Conservation (phyloP, 1,140 invertebrate genomes). For the Sinella curviseta region DNA sequence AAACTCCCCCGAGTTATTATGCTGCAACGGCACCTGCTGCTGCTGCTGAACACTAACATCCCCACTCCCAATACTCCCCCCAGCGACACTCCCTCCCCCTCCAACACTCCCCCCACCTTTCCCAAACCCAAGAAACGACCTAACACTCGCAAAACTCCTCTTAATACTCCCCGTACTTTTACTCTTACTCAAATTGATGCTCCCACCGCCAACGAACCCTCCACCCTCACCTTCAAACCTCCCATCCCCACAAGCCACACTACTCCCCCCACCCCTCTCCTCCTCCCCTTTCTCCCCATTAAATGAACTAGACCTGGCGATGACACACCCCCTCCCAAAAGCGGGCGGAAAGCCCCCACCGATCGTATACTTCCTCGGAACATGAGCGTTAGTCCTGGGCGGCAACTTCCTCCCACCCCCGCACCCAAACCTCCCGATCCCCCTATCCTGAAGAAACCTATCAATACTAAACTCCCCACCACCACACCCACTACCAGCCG, state of each 20-base stretch:
- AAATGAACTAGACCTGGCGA: neutral
- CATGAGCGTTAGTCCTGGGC: neutral
- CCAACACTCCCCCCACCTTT: neutral
- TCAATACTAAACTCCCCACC: conserved; percentile 20
- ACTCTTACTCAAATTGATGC: neutral
- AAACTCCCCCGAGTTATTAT: no score
- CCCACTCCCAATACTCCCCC: no score
- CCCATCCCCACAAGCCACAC: no score
- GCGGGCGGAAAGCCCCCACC: conserved; percentile 33
- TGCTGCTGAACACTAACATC: no score
- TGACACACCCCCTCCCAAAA: neutral
- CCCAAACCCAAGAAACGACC: neutral
- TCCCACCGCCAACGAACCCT: neutral
- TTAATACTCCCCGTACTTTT: neutral
- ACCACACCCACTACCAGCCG: neutral
- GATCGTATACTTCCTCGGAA: conserved; percentile 37
- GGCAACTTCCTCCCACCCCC: neutral
- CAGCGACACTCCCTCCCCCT: no score
- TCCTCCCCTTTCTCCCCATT: neutral
- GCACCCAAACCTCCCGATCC: neutral
- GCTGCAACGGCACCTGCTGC: no score
- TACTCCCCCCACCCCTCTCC: neutral
- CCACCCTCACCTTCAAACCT: neutral
- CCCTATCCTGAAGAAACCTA: conserved; percentile 23
- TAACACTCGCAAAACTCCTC: neutral